Base-by-base conservation (phyloP, 2,888 invertebrate species). In the Brachylomia viminalis region DNA sequence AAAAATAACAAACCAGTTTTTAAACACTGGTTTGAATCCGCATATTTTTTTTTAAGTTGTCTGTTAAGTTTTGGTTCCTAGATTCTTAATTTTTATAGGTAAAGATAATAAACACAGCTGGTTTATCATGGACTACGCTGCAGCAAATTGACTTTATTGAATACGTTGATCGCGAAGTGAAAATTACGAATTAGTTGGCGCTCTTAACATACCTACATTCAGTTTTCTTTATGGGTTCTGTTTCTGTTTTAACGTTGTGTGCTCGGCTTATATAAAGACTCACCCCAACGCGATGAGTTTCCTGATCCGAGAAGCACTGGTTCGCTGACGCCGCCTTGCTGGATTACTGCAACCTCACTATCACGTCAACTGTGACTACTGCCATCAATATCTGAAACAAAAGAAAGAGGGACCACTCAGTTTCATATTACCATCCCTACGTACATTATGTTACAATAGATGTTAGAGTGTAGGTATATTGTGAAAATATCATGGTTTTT, bases 321-420 rank as follows among this genome's bases (percentile, higher is more conserved):
- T 17, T 17, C 33, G n/a, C 49, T 38, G 52, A 38, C 17, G 65
- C 59, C 2, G 20, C 49, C 20, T 23, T n/a, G 20, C 65, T 65
- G 65, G 30, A 66, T 64, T 27, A 27, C 27, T n/a, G 27, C 54
- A 58, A n/a, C 20, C 15, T 0, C 27, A 33, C 67, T 69, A 27
- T 20, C 13, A 17, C 17, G 15, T 49, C 17, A 3, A 52, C 45
- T 62, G 38, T 23, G 15, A 42, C 58, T 7, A 54, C 27, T 27
- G 47, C n/a, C 17, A 20, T 0, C 13, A 56, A n/a, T 23, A 56
- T 49, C 72, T 72, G 30, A 33, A 72, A 79, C 79, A 79, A 79
- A 67, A 56, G 11, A 72, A 72, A 56, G 7, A 17, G 11, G 6
- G 6, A 20, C 38, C 3, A 20, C 0, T 45, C 27, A 52, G 15